Evolutionary conservation across 2,888 invertebrate species (phyloP), one percentile per base, ranked within the genome.

Genomic region (Ectropis crepuscularia): DNA sequence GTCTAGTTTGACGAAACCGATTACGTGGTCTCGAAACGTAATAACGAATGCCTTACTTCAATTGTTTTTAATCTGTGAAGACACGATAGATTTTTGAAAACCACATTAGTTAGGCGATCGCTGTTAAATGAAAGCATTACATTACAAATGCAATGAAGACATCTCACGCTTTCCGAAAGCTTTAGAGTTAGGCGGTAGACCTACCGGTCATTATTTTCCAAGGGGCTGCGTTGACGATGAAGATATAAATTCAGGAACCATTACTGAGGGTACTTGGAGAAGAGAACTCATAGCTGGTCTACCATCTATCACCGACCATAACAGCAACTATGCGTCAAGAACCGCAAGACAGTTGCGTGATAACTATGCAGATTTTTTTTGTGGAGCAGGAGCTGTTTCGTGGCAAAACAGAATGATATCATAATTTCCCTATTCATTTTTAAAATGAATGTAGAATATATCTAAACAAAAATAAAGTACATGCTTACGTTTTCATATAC

Each of bases 281-380:
- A n/a, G 55, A 65, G 66, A 69, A 63, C 57, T 69, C 43, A 66
- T 63, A 46, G 46, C 48, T 50, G 38, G 53, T 42, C 57, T 69
- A 49, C 67, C 65, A 63, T 50, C 61, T 59, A 70, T 67, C 59
- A 67, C 63, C 39, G 59, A 67, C 47, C 65, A 60, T 51, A 49
- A 28, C 65, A 61, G 38, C 54, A 62, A 61, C 58, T 50, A 45
- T 11, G 12, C n/a, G 5, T n/a, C 49, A 50, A 53, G 51, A 48
- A 61, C 46, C 11, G 57, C 57, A 48, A 47, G 9, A 11, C 7
- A 57, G 12, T 6, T 41, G 4, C 49, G 57, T 10, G 61, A 66
- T 11, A 45, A 45, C n/a, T 45, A 45, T 45, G 45, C 45, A 45
- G 45, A 65, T n/a, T 68, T 46, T 48, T 68, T 65, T 42, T 53